Evolutionary conservation across 30 jellyfish, hydroid and myxozoan genomes (phyloP).

Genomic region (Hydractinia echinata): DNA sequence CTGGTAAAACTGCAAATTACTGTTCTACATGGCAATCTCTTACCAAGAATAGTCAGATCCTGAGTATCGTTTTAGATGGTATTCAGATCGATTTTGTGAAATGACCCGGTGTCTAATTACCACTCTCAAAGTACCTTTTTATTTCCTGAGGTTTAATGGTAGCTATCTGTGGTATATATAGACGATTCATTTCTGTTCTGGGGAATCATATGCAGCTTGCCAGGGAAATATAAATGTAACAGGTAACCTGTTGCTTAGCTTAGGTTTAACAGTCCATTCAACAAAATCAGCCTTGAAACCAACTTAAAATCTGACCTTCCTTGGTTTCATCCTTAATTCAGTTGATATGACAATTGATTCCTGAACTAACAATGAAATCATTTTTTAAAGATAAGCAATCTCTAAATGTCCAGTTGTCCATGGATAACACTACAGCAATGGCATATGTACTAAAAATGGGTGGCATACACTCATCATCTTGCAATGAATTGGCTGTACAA

Average conservation of each 20-base stretch:
- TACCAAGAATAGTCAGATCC: not conserved
- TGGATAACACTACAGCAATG: no score
- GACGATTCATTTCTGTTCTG: slow-evolving; percentile 19
- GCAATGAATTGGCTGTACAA: no score
- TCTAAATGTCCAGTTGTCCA: no score
- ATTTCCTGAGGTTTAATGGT: not conserved
- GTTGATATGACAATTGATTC: no score
- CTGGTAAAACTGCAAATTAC: not conserved
- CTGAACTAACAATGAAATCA: no score
- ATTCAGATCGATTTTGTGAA: not conserved
- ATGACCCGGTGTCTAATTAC: not conserved
- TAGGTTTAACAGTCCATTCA: slow-evolving; percentile 19
- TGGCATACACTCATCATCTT: no score
- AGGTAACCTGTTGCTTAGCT: not conserved
- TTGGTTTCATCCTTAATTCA: no score
- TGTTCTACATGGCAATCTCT: not conserved
- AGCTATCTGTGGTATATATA: not conserved
- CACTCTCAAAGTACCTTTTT: not conserved
- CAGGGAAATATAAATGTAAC: not conserved
- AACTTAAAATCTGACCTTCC: not conserved
- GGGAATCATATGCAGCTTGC: not conserved
- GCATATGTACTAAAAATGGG: no score
- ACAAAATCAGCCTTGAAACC: slow-evolving; percentile 20
- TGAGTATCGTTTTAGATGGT: not conserved
- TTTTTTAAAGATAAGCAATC: no score